These are phyloP conservation scores for Tetragnatha versicolor DNA, from an alignment of 1,140 invertebrate genomes.

Conservation along the genomic window DNA sequence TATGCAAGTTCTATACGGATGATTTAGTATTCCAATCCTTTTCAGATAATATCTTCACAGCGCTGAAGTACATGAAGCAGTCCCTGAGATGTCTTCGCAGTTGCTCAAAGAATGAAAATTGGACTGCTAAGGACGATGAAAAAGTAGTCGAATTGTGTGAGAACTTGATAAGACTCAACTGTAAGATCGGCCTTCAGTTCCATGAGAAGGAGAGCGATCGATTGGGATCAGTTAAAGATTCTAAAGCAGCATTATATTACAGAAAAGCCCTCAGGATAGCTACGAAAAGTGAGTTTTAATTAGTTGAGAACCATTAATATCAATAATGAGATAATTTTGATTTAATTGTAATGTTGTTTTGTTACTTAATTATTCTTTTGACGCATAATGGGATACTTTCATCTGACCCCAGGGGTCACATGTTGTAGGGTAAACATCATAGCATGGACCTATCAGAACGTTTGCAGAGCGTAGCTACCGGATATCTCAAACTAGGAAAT, in stretches of 20 bases:
- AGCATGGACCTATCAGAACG: too few species aligned
- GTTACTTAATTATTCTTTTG: too few species aligned
- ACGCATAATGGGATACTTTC: too few species aligned
- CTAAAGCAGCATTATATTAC: not conserved
- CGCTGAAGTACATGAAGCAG: slow-evolving; percentile 2
- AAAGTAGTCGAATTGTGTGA: slow-evolving; percentile 4
- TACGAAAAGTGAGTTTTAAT: not conserved
- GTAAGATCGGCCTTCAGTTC: not conserved
- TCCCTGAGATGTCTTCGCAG: not conserved
- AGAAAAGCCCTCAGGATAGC: not conserved
- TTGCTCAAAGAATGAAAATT: not conserved
- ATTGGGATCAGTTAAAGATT: not conserved
- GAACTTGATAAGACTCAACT: not conserved
- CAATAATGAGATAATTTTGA: too few species aligned
- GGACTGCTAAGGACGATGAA: not conserved
- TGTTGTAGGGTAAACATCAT: too few species aligned
- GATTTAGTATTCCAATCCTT: too few species aligned
- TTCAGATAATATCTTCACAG: slow-evolving; percentile 1
- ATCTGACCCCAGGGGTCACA: too few species aligned
- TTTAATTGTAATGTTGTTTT: too few species aligned
- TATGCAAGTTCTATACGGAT: too few species aligned
- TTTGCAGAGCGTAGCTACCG: too few species aligned
- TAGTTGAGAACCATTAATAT: too few species aligned
- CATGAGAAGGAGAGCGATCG: not conserved
- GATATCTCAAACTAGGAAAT: too few species aligned